Base-by-base conservation (phyloP, 2,888 invertebrate genomes). In the Drosophila kanekoi region DNA sequence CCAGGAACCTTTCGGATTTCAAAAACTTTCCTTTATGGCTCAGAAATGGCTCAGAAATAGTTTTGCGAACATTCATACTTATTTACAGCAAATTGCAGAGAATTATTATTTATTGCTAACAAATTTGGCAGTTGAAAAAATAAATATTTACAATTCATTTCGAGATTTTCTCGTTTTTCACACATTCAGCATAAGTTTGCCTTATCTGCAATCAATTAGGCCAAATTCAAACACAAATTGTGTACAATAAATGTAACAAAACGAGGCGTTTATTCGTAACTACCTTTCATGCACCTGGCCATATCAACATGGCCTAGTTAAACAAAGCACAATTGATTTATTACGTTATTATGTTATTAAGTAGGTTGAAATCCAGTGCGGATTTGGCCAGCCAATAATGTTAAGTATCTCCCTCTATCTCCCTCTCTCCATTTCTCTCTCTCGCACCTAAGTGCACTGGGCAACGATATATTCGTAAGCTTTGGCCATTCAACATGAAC, bases 381-480 rank as follows among this genome's bases (percentile, higher is more conserved):
- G 65, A 77, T 73, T 81, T 73, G 56, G 67, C 35, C 59, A 70
- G 69, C 68, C 72, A 73, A 72, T 81, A 78, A 81, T 78, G 71
- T 73, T 70, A 70, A 41, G 23, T 33, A 79, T 74, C 69, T 80
- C 56, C 47, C 14, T 3, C 28, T 1, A 11, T 14, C n/a, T 9
- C 4, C 4, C 23, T 67, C 61, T 68, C 59, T 75, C 67, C 69
- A 63, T 52, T 10, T 9, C 13, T 8, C 3, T 44, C 18, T 18
- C 11, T 11, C 9, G 64, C 75, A 3, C 20, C 10, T 1, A 10
- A 20, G 13, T 23, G 8, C 1, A 44, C 16, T 67, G 61, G 79
- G 78, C 85, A 61, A 65, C 65, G 60, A 56, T 41, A 76, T 81
- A 78, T 85, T 73, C 84, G 79, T 68, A 59, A 70, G 71, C 53